Conservation (phyloP, 1,140 invertebrate genomes). For the Zaprionus tsacasi region DNA sequence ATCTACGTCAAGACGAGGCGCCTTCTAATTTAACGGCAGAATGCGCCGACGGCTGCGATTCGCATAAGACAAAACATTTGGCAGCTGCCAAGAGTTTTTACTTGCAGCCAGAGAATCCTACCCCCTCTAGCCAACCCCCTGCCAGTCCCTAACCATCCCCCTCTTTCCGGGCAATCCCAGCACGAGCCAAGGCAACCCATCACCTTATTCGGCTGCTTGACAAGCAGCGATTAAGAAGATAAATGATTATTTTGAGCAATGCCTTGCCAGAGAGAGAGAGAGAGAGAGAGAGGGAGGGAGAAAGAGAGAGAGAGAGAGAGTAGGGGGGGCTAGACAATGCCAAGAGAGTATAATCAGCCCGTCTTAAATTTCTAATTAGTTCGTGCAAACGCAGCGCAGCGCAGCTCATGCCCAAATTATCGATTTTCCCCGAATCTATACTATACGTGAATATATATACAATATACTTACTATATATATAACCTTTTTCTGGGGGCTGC, state of each 20-base stretch:
- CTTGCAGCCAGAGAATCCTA: conserved; percentile 14
- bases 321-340: background rate
- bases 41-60: conserved; percentile 47
- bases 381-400: conserved; percentile 14
- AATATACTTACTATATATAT: conserved; percentile 7
- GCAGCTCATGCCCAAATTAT: conserved; percentile 42
- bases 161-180: background rate
- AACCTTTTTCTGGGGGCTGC: conserved; percentile 12
- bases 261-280: conserved; percentile 1
- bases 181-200: background rate
- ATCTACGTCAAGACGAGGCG: conserved; percentile 33
- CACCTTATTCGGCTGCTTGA: conserved; percentile 32
- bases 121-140: background rate
- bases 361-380: conserved; percentile 72
- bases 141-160: background rate
- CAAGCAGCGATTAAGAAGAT: conserved; percentile 72
- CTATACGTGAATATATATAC: conserved; percentile 1
- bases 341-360: background rate
- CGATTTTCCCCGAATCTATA: conserved; percentile 39
- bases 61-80: conserved; percentile 66
- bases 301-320: background rate
- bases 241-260: conserved; percentile 79
- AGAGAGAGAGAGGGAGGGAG: conserved; percentile 15
- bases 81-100: conserved; percentile 50
- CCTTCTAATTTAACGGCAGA: conserved; percentile 73